Percentiles rank a stretch among this genome's conserved stretches.
Evolutionary conservation across 2,113 vertebrate genomes (phyloP).

Genomic region (Calcarius ornatus): DNA sequence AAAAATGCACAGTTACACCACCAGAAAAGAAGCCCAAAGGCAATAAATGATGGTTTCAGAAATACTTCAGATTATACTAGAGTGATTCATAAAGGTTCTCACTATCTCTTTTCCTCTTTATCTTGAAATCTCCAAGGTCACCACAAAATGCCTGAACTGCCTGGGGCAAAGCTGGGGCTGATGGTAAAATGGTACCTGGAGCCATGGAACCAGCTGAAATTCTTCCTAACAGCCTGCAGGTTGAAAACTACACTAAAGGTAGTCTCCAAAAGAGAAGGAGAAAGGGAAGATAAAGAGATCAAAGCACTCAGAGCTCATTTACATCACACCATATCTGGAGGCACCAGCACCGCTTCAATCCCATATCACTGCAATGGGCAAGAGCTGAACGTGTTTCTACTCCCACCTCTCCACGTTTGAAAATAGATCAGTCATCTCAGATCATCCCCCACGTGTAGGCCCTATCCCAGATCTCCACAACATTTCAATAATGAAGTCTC

Average conservation of each 20-base stretch:
- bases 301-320: conserved; percentile 36
- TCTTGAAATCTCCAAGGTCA: conserved; percentile 45
- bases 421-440: conserved; percentile 40
- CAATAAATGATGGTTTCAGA: conserved; percentile 8
- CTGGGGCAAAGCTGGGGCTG: neutral
- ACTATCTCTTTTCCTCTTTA: conserved; percentile 43
- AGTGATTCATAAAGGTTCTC: conserved; percentile 56
- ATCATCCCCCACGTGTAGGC: neutral
- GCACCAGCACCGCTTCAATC: conserved; percentile 22
- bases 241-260: neutral
- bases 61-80: conserved; percentile 34
- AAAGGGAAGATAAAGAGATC: conserved; percentile 53
- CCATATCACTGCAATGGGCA: neutral
- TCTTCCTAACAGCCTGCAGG: conserved; percentile 37
- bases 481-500: neutral
- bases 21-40: conserved; percentile 30
- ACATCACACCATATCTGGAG: conserved; percentile 39
- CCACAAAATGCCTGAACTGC: conserved; percentile 44
- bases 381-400: conserved; percentile 41
- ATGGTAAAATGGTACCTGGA: neutral
- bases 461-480: neutral
- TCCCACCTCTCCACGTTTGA: conserved; percentile 44
- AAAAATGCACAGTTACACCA: neutral
- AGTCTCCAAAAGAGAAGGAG: conserved; percentile 26
- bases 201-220: conserved; percentile 10